Conservation (phyloP, 2,113 vertebrate genomes). For the Ascaphus truei region DNA sequence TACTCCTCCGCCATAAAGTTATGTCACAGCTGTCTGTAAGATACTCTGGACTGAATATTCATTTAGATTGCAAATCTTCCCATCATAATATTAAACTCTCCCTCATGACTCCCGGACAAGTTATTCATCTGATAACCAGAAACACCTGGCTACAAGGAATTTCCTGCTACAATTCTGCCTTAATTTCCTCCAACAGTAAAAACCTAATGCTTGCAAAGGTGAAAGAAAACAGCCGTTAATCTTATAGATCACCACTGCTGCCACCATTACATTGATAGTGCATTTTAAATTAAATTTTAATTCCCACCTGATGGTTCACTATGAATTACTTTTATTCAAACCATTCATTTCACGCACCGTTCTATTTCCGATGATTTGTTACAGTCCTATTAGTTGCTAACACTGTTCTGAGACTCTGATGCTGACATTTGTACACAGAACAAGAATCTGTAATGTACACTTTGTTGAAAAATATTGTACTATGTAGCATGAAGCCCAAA, state of each 20-base stretch:
- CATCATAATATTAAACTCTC: conserved; percentile 54
- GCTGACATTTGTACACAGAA: background rate
- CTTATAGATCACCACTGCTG: conserved; percentile 67
- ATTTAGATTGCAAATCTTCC: conserved; percentile 56
- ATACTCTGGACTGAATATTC: conserved; percentile 43
- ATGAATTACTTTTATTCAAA: conserved; percentile 56
- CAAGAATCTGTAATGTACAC: background rate
- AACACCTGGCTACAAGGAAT: conserved; percentile 80
- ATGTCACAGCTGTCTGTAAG: conserved; percentile 42
- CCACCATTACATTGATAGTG: conserved; percentile 60
- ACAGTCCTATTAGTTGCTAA: conserved; percentile 53
- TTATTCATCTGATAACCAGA: conserved; percentile 69
- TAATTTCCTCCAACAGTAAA: conserved; percentile 81
- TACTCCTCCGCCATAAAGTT: conserved; percentile 44
- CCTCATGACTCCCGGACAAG: conserved; percentile 42
- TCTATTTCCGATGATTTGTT: conserved; percentile 45
- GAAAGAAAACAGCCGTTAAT: conserved; percentile 77
- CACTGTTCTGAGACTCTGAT: conserved; percentile 36
- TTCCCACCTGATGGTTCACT: conserved; percentile 71
- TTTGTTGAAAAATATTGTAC: background rate
- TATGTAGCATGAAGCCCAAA: background rate
- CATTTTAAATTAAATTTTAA: conserved; percentile 80
- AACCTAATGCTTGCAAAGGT: conserved; percentile 68
- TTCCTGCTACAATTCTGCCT: conserved; percentile 77
- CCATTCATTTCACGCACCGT: conserved; percentile 45